Evolutionary conservation across 2,888 invertebrate species (phyloP).

Genomic region (Pantelozetes paolii): DNA sequence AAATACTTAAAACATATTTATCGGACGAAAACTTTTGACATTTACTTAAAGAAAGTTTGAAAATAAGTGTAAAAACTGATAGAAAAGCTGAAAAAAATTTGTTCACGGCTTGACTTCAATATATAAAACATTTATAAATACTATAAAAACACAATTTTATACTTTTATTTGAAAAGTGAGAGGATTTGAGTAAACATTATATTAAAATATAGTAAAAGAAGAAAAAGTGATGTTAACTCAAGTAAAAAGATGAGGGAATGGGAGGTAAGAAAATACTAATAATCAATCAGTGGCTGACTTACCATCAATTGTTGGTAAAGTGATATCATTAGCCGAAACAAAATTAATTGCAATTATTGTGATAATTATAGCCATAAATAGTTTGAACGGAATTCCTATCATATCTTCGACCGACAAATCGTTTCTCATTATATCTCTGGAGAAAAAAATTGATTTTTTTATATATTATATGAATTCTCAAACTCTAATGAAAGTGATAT

Average conservation of each 20-base stretch:
- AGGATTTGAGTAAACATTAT: too few relatives aligned
- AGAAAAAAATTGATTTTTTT: background rate
- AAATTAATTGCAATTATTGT: constrained; percentile 4
- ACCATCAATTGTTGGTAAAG: constrained; percentile 24
- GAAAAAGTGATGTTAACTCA: too few relatives aligned
- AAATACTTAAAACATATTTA: background rate
- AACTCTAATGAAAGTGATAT: background rate
- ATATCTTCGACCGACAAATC: background rate
- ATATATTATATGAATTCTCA: constrained; percentile 7
- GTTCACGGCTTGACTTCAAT: too few relatives aligned
- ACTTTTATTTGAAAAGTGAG: too few relatives aligned
- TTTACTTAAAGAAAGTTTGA: background rate
- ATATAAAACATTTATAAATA: too few relatives aligned
- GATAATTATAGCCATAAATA: background rate
- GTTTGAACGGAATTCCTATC: background rate
- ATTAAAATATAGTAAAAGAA: too few relatives aligned
- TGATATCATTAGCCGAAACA: constrained; percentile 9
- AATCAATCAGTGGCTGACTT: background rate
- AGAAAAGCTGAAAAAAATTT: background rate
- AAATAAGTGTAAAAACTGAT: background rate
- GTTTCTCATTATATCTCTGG: background rate
- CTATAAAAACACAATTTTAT: too few relatives aligned
- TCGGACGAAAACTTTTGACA: constrained; percentile 10
- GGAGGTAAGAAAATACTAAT: background rate
- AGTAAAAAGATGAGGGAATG: background rate